Evolutionary conservation across 1,140 invertebrate species (phyloP).

Genomic region (Thaumetopoea pityocampa): DNA sequence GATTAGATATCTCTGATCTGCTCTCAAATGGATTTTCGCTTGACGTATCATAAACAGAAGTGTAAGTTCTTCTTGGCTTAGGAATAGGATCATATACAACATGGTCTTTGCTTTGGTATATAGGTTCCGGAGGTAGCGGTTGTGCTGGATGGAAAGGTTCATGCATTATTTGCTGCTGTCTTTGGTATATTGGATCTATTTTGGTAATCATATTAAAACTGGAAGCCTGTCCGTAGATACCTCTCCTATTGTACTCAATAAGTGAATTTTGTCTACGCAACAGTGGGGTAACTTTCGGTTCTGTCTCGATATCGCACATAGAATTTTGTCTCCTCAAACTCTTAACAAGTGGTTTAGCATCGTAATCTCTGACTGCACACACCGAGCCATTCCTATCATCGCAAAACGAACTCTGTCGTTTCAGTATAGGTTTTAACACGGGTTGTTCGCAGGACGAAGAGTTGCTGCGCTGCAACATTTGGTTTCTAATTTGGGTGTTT

Average conservation of each 20-base stretch:
- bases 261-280: slow-evolving; percentile 74
- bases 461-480: slow-evolving; percentile 72
- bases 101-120: slow-evolving; percentile 71
- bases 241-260: slow-evolving; percentile 72
- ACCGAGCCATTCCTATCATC: slow-evolving; percentile 62
- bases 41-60: slow-evolving; percentile 61
- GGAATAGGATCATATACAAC: slow-evolving; percentile 69
- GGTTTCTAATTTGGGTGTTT: slow-evolving; percentile 61
- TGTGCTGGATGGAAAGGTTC: slow-evolving; percentile 71
- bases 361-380: slow-evolving; percentile 66
- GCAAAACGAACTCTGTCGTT: slow-evolving; percentile 72
- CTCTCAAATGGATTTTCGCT: slow-evolving; percentile 64
- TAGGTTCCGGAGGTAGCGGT: slow-evolving; percentile 68
- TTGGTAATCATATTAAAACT: slow-evolving; percentile 75
- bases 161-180: slow-evolving; percentile 68
- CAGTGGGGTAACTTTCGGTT: slow-evolving; percentile 73
- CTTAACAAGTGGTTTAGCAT: slow-evolving; percentile 53
- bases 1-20: slow-evolving; percentile 59
- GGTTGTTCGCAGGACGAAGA: slow-evolving; percentile 72
- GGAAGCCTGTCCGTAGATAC: slow-evolving; percentile 56
- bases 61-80: slow-evolving; percentile 70
- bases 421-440: slow-evolving; percentile 65
- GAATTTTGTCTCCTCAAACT: slow-evolving; percentile 66
- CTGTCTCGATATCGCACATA: slow-evolving; percentile 73
- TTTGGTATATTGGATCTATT: slow-evolving; percentile 76